Evolutionary conservation across 2,888 invertebrate species (phyloP), one percentile per base, ranked within the genome.

Genomic region (Cosmia trapezina): DNA sequence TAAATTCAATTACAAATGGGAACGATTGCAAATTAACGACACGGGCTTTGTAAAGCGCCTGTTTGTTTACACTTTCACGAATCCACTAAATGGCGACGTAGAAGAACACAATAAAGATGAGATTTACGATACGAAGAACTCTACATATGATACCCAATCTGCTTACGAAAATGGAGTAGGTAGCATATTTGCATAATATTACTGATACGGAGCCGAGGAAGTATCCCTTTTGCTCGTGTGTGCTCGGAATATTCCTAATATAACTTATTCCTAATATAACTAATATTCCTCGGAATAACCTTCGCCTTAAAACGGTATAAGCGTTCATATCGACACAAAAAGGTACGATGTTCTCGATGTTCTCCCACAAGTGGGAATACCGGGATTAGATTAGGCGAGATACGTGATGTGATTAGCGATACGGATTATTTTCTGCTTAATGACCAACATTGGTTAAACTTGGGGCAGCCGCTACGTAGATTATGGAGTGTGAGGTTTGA

Each of bases 121-220:
- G 89, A 92, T 91, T 93, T 90, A 91, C 85, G 86, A 86, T 81
- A 82, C 71, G 78, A 87, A 87, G 87, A 88, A 90, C 89, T 89
- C 89, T 89, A 89, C 89, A 88, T 85, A 89, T 81, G 86, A 87
- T 83, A 86, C 81, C 73, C 82, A 78, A 87, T 88, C 85, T 88
- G 88, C 88, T 88, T 86, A 84, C 84, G 76, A 89, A 91, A 92
- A 89, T 90, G 86, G 80, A 86, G 83, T 89, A 89, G 88, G 83
- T 83, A 86, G 83, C 81, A 82, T 88, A 92, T 93, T 93, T 92
- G 89, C 93, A 92, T 93, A 93, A 90, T 92, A 91, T 90, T 89
- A 85, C 80, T 86, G 87, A 89, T 90, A 88, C 83, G 83, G 84
- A 88, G 88, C 82, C 86, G 82, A 82, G 77, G 78, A 89, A 88